Evolutionary conservation across 2,113 vertebrate genomes (phyloP).

Genomic region (Mohoua ochrocephala): DNA sequence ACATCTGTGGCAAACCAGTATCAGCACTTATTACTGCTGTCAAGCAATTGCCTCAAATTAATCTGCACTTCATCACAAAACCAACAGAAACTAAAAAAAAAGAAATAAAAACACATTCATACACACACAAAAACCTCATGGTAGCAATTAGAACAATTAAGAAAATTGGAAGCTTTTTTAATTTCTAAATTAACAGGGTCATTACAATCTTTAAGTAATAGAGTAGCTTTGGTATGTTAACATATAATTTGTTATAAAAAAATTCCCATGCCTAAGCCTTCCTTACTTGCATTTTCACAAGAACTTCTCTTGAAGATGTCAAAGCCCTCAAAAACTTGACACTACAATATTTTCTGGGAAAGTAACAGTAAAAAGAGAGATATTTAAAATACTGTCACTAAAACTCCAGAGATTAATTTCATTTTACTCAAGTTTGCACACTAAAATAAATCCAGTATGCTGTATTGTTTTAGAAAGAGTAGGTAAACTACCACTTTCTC

Average conservation of each 20-base stretch:
- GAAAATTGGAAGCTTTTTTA: background rate
- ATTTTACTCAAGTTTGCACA: background rate
- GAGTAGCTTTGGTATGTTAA: background rate
- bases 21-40: background rate
- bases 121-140: background rate
- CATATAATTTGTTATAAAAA: background rate
- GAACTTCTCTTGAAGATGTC: background rate
- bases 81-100: background rate
- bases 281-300: background rate
- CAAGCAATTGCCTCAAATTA: background rate
- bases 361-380: background rate
- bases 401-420: background rate
- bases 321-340: background rate
- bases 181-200: background rate
- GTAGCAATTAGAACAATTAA: background rate
- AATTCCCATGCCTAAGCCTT: background rate
- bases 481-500: background rate
- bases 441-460: background rate
- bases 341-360: background rate
- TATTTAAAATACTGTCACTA: background rate
- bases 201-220: background rate
- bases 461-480: background rate
- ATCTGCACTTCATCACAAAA: background rate
- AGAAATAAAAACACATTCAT: background rate
- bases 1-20: background rate